A percentile compares a stretch with the other conserved stretches of the same genome.
Evolutionary conservation across 2,888 invertebrate species (phyloP).

Genomic region (Poecilus cupreus): DNA sequence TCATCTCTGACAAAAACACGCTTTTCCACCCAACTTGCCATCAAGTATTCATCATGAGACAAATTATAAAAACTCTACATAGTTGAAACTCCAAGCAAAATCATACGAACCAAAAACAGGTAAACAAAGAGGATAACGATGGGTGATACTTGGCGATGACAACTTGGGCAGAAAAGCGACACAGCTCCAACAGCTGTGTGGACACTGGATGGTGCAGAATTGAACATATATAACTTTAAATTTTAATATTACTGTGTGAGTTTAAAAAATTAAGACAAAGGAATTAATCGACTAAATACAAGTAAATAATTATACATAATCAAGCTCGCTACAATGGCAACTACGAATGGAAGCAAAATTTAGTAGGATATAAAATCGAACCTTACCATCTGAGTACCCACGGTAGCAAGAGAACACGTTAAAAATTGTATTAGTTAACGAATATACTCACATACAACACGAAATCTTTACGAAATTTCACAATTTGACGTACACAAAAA

Average conservation of each 20-base stretch:
- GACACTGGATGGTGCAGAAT: conserved; percentile 52
- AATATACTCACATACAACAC: too few species aligned
- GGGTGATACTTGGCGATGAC: conserved; percentile 38
- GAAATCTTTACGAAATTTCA: neutral
- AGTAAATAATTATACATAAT: conserved; percentile 62
- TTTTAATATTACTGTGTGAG: conserved; percentile 49
- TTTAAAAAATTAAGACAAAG: conserved; percentile 51
- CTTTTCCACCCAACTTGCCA: conserved; percentile 42
- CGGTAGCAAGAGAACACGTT: conserved; percentile 69
- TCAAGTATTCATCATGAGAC: conserved; percentile 13
- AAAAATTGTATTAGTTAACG: conserved; percentile 39
- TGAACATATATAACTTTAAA: conserved; percentile 48
- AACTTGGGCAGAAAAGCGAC: conserved; percentile 51
- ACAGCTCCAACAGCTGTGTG: conserved; percentile 27
- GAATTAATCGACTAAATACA: conserved; percentile 60
- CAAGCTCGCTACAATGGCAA: conserved; percentile 66
- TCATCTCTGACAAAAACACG: conserved; percentile 17
- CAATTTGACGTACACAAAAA: neutral
- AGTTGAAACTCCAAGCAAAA: neutral
- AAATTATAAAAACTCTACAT: conserved; percentile 33
- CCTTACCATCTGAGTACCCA: conserved; percentile 74
- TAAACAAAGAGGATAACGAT: conserved; percentile 52
- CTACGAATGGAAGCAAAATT: conserved; percentile 61
- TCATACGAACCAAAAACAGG: conserved; percentile 28
- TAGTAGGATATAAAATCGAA: conserved; percentile 68